phyloP scores from a whole-genome alignment of 2,113 vertebrate genomes.

The Planiliza haematocheilus region DNA sequence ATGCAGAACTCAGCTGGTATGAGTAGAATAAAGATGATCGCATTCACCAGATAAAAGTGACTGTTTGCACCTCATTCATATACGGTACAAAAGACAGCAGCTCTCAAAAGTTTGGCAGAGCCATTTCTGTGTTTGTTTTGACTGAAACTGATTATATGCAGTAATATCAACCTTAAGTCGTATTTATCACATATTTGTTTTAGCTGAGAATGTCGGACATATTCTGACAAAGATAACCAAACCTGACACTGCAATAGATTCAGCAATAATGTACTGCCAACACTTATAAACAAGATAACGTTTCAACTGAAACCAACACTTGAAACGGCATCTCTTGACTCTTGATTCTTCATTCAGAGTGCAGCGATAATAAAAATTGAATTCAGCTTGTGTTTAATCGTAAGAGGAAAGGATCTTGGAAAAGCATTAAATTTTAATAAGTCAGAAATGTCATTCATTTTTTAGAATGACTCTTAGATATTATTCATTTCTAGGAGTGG shows the following conservation, averaged over 20 bases:
- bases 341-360: conserved; percentile 3
- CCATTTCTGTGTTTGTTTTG: not conserved
- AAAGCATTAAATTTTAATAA: conserved; percentile 55
- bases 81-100: not conserved
- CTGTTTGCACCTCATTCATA: not conserved
- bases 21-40: conserved; percentile 5
- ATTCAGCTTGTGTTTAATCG: conserved; percentile 39
- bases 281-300: conserved; percentile 20
- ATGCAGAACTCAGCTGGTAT: not conserved
- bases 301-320: conserved; percentile 18
- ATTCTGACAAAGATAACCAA: conserved; percentile 21
- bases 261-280: conserved; percentile 23
- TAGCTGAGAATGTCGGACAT: not conserved
- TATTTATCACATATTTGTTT: conserved; percentile 28
- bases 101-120: not conserved
- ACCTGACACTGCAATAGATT: conserved; percentile 21
- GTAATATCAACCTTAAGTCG: not conserved
- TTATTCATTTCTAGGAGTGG: conserved; percentile 38
- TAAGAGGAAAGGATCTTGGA: conserved; percentile 20
- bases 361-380: conserved; percentile 20
- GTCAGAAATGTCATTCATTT: conserved; percentile 51
- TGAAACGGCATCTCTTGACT: conserved; percentile 18
- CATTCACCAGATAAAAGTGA: not conserved
- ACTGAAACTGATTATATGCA: too few relatives aligned
- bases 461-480: conserved; percentile 48